Conservation (phyloP, 2,113 vertebrate genomes). For the Lanius collurio region DNA sequence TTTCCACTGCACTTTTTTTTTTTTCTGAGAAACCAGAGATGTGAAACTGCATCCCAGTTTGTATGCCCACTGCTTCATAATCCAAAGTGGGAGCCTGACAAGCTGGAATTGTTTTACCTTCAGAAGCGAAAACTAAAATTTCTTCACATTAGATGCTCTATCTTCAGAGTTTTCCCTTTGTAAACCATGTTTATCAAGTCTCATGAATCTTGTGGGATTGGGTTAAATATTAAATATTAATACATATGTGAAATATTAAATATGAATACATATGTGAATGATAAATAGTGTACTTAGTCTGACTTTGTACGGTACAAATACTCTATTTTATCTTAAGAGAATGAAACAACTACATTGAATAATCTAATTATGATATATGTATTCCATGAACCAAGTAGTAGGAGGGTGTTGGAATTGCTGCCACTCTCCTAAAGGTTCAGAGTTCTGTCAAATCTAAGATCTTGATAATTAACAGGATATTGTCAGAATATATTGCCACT, state of each 20-base stretch:
- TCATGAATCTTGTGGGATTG: background rate
- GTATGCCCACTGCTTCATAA: background rate
- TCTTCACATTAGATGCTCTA: background rate
- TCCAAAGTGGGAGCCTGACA: background rate
- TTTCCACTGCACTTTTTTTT: background rate
- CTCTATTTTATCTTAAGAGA: background rate
- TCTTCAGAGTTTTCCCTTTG: background rate
- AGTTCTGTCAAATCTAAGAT: background rate
- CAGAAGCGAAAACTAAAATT: background rate
- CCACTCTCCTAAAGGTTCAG: background rate
- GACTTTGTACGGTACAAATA: background rate
- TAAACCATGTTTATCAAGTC: background rate
- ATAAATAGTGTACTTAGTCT: background rate
- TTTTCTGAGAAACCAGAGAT: background rate
- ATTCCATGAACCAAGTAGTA: background rate
- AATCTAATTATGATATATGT: background rate
- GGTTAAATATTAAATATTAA: background rate
- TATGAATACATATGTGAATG: background rate
- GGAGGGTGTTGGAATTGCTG: background rate
- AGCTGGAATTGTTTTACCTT: background rate
- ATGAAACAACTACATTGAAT: background rate
- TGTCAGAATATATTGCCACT: background rate
- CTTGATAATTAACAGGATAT: background rate
- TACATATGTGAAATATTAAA: background rate
- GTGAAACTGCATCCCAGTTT: background rate